phyloP scores from a whole-genome alignment of 2,888 invertebrate species.

The Bombylius discolor region DNA sequence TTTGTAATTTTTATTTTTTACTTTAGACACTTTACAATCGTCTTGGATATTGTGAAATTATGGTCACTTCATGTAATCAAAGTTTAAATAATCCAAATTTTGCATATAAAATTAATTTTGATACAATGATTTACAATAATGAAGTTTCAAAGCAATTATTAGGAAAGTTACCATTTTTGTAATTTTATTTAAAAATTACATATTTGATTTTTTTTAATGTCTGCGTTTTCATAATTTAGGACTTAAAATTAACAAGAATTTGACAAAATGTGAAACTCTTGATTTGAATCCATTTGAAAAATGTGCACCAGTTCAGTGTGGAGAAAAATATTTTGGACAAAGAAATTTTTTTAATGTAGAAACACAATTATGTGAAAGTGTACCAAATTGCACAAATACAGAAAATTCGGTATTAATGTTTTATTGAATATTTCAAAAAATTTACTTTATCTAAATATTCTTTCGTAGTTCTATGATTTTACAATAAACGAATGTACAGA shows the following conservation, averaged over 20 bases:
- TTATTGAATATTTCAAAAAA: neutral
- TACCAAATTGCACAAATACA: conserved; percentile 11
- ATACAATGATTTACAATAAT: conserved; percentile 6
- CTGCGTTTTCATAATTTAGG: neutral
- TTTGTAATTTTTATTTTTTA: neutral
- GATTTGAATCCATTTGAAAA: conserved; percentile 39
- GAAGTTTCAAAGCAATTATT: neutral
- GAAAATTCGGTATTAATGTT: conserved; percentile 1
- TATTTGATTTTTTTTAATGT: neutral
- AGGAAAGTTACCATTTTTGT: neutral
- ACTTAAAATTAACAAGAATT: neutral
- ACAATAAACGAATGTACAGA: conserved; percentile 15
- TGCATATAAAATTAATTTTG: conserved; percentile 6
- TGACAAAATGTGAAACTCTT: conserved; percentile 22
- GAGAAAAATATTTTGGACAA: conserved; percentile 42
- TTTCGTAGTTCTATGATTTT: conserved; percentile 15
- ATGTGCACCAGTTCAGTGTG: conserved; percentile 42
- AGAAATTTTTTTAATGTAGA: conserved; percentile 38
- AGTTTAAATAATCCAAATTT: neutral
- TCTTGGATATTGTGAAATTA: conserved; percentile 27
- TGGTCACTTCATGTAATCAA: conserved; percentile 13
- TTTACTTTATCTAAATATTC: neutral
- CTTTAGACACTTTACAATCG: conserved; percentile 29
- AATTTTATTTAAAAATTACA: too few relatives aligned
- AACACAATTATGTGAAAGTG: conserved; percentile 22